Percentiles rank a stretch among this genome's conserved stretches.
Conservation (phyloP, 2,888 invertebrate species). For the Acanthosepion esculentum region DNA sequence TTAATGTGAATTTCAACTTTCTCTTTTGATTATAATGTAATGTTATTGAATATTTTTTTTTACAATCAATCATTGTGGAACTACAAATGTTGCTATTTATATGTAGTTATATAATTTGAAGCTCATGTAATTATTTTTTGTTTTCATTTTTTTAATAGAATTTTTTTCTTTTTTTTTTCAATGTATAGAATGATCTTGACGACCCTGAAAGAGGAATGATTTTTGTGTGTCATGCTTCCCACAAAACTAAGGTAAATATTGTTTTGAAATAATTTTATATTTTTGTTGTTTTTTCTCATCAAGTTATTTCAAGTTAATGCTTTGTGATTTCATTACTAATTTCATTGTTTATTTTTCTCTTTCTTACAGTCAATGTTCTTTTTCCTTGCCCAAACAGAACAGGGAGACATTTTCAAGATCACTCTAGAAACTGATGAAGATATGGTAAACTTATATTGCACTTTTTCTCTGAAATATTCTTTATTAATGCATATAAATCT, state of each 20-base stretch:
- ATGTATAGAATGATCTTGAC: conserved; percentile 90
- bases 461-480: neutral
- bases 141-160: neutral
- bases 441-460: conserved; percentile 80
- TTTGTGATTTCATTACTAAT: neutral
- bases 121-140: no score
- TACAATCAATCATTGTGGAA: no score
- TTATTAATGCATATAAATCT: neutral
- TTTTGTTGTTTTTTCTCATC: neutral
- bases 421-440: conserved; percentile 98
- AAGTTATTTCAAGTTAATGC: neutral
- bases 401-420: conserved; percentile 97
- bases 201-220: conserved; percentile 99
- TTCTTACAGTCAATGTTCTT: conserved; percentile 91
- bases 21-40: no score
- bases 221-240: conserved; percentile 98
- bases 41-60: no score
- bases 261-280: neutral
- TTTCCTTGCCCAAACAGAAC: conserved; percentile 98
- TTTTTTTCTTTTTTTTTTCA: conserved; percentile 53
- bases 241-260: conserved; percentile 87
- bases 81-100: no score
- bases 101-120: no score
- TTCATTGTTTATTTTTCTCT: conserved; percentile 47
- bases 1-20: no score